A percentile compares a stretch with the other conserved stretches of the same genome.
These are phyloP conservation scores for Cyprinodon tularosa DNA, from an alignment of 2,113 vertebrate genomes.

Conservation along the genomic window DNA sequence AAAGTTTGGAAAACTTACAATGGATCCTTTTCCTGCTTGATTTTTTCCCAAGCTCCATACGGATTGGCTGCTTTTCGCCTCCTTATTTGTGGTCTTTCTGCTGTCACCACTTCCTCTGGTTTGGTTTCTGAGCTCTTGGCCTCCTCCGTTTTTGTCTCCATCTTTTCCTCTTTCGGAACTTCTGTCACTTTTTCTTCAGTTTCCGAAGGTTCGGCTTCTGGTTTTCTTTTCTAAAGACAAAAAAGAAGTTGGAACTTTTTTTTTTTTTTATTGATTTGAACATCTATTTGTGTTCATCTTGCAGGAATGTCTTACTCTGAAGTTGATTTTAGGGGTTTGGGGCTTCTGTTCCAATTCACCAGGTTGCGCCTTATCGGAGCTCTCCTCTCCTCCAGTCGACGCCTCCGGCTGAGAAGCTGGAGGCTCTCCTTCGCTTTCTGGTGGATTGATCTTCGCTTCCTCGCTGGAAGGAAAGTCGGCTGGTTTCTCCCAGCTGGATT, in stretches of 20 bases:
- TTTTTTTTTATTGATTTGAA: neutral
- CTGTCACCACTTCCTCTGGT: conserved; percentile 16
- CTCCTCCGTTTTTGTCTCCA: conserved; percentile 24
- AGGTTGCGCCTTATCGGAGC: conserved; percentile 45
- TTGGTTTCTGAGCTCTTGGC: conserved; percentile 15
- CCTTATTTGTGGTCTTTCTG: conserved; percentile 21
- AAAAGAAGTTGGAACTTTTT: neutral
- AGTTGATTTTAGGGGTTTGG: conserved; percentile 73
- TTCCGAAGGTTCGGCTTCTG: conserved; percentile 31
- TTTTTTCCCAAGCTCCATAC: conserved; percentile 89
- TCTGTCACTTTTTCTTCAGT: conserved; percentile 34
- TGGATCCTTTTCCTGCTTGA: conserved; percentile 78
- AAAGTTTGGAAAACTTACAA: conserved; percentile 79
- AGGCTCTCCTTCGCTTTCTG: conserved; percentile 20
- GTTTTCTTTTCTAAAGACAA: conserved; percentile 71
- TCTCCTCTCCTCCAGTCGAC: conserved; percentile 55
- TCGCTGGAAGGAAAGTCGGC: conserved; percentile 64
- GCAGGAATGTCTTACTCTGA: conserved; percentile 77
- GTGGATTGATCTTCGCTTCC: conserved; percentile 21
- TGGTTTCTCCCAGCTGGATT: conserved; percentile 93
- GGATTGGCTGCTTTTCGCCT: conserved; percentile 72
- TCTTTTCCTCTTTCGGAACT: conserved; percentile 23
- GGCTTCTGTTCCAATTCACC: conserved; percentile 28
- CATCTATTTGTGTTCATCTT: rapidly evolving
- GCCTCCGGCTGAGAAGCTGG: conserved; percentile 66